Evolutionary conservation across 2,888 invertebrate genomes (phyloP), one percentile per base, ranked within the genome.

Genomic region (Parapristionchus giblindavisi): DNA sequence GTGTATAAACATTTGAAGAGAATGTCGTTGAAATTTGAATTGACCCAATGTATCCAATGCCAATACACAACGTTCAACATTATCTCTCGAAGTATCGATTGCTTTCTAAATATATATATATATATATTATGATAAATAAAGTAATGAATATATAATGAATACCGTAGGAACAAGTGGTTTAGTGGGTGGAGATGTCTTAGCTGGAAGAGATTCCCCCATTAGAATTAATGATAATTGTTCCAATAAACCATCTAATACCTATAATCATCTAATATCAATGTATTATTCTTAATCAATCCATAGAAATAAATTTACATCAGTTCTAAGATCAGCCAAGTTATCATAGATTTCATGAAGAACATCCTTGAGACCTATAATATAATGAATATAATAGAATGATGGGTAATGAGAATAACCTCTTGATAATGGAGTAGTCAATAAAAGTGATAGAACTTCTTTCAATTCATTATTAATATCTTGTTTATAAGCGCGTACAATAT

Each of bases 21-120:
- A 79, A 75, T 86, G 84, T 40, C 87, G 78, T 8, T 84, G 83
- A 71, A 87, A 97, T 87, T 95, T 93, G 88, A 92, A 92, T 78
- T 89, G 93, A 3, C 96, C 96, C 17, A 99, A 91, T 0, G 98
- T 98, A 87, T 93, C 92, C 34, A 99, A 90, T 0, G 98, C 98
- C 61, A 99, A 90, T 1, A 96, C 95, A 75, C 95, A 93, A 78
- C 93, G 94, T 17, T 93, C 91, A 2, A 93, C 92, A 88, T 96
- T 95, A 66, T 91, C 91, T 8, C 91, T 78, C 4, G 54, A 66
- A 17, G 60, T 1, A 27, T 8, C 3, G 36, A 52, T 43, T 34
- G 38, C 21, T 24, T 34, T 11, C 68, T 48, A 11, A 72, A 48
- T 21, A n/a, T 6, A 11, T 61, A 36, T 21, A 24, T 21, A 6